phyloP scores from a whole-genome alignment of 2,888 invertebrate genomes.

The Beris chalybata region DNA sequence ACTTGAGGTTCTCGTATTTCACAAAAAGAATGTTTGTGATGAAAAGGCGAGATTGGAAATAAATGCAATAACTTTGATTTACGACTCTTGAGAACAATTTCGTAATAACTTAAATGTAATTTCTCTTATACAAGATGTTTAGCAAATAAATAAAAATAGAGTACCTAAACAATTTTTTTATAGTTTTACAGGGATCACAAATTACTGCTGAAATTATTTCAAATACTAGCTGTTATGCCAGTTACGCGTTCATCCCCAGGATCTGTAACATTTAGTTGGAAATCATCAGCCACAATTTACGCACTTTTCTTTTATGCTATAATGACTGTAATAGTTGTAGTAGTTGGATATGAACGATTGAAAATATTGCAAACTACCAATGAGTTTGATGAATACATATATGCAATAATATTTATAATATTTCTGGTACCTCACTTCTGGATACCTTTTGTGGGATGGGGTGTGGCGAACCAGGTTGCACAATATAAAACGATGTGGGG shows the following conservation, averaged over 20 bases:
- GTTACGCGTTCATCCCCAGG: constrained; percentile 62
- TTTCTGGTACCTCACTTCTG: constrained; percentile 71
- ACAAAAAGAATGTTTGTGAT: no score
- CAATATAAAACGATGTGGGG: constrained; percentile 72
- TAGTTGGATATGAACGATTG: constrained; percentile 65
- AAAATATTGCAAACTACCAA: constrained; percentile 63
- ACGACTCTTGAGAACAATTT: no score
- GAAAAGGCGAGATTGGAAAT: no score
- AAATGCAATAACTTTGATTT: no score
- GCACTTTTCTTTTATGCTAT: constrained; percentile 67
- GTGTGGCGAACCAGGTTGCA: constrained; percentile 68
- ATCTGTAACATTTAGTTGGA: constrained; percentile 66
- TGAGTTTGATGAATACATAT: constrained; percentile 71
- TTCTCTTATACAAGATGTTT: no score
- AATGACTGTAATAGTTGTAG: constrained; percentile 61
- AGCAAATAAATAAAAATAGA: no score
- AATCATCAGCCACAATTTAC: constrained; percentile 64
- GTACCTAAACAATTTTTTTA: background rate
- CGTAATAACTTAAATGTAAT: no score
- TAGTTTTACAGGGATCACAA: constrained; percentile 69
- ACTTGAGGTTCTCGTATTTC: no score
- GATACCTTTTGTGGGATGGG: constrained; percentile 73
- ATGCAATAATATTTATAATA: constrained; percentile 67
- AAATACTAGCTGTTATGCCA: constrained; percentile 69
- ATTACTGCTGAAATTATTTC: constrained; percentile 63